Percentiles rank a stretch among this genome's conserved stretches.
Evolutionary conservation across 2,888 invertebrate species (phyloP).

Genomic region (Epirrhoe tristata): DNA sequence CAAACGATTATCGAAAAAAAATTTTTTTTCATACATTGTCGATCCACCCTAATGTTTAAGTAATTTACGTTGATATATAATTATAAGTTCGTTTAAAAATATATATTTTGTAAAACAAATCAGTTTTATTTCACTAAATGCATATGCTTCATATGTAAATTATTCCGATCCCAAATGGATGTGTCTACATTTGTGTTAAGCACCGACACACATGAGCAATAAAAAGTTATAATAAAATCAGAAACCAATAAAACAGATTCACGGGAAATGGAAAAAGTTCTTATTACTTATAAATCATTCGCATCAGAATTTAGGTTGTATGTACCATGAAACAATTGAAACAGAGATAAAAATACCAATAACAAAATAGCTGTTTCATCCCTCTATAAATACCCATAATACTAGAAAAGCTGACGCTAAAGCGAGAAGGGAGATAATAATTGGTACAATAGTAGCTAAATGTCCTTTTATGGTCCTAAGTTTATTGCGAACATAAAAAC

Average conservation of each 20-base stretch:
- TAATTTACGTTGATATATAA: too few species aligned
- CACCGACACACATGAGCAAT: conserved; percentile 3
- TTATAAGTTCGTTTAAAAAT: too few species aligned
- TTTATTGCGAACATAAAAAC: conserved; percentile 45
- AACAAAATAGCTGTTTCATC: conserved; percentile 8
- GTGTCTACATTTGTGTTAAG: background rate
- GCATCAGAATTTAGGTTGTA: conserved; percentile 15
- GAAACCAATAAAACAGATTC: conserved; percentile 20
- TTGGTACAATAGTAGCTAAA: conserved; percentile 46
- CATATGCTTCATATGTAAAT: too few species aligned
- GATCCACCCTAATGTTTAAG: too few species aligned
- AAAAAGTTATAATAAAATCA: conserved; percentile 5
- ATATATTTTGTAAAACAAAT: too few species aligned
- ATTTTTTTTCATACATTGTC: too few species aligned
- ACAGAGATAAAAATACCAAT: conserved; percentile 19
- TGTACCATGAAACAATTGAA: conserved; percentile 13
- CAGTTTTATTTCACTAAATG: too few species aligned
- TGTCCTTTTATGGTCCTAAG: conserved; percentile 46
- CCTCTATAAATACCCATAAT: conserved; percentile 20
- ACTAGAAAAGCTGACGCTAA: conserved; percentile 18
- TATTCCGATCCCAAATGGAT: too few species aligned
- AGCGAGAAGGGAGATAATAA: conserved; percentile 33
- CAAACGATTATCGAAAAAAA: too few species aligned
- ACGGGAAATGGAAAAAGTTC: conserved; percentile 36
- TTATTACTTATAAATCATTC: conserved; percentile 32